A percentile compares a stretch with the other conserved stretches of the same genome.
These are phyloP conservation scores for Verasper variegatus DNA, from an alignment of 2,113 vertebrate genomes.

Conservation along the genomic window DNA sequence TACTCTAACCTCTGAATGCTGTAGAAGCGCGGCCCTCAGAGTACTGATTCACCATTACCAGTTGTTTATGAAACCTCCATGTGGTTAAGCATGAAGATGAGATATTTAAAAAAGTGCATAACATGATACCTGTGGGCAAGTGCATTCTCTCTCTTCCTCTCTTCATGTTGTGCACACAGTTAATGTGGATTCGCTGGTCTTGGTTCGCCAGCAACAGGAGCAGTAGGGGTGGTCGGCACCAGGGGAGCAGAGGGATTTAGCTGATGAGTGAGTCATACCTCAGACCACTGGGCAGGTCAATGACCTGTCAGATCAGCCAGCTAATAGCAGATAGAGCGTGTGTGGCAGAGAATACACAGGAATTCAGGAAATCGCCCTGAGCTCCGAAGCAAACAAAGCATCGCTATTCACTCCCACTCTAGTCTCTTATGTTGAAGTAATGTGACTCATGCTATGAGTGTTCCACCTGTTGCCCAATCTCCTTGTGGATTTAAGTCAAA, in stretches of 20 bases:
- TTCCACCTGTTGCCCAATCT: slow-evolving; percentile 52
- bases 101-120: background rate
- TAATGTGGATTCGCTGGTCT: background rate
- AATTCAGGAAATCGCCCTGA: slow-evolving; percentile 61
- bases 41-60: slow-evolving; percentile 37
- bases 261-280: slow-evolving; percentile 66
- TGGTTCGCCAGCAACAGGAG: slow-evolving; percentile 15
- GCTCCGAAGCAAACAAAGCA: slow-evolving; percentile 53
- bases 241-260: slow-evolving; percentile 8
- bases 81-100: slow-evolving; percentile 13
- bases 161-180: background rate
- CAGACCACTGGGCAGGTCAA: slow-evolving; percentile 58
- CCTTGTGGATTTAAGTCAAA: slow-evolving; percentile 11
- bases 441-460: slow-evolving; percentile 56
- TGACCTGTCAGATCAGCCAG: slow-evolving; percentile 59
- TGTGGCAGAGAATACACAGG: slow-evolving; percentile 1
- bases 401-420: slow-evolving; percentile 47
- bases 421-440: slow-evolving; percentile 39
- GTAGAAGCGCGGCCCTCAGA: slow-evolving; percentile 30
- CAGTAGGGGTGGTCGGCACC: slow-evolving; percentile 17
- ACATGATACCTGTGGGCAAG: background rate
- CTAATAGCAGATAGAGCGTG: slow-evolving; percentile 17
- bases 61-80: slow-evolving; percentile 15
- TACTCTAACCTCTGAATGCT: slow-evolving; percentile 36
- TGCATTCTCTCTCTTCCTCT: background rate